Evolutionary conservation across 2,113 vertebrate species (phyloP).

Genomic region (Phainopepla nitens): DNA sequence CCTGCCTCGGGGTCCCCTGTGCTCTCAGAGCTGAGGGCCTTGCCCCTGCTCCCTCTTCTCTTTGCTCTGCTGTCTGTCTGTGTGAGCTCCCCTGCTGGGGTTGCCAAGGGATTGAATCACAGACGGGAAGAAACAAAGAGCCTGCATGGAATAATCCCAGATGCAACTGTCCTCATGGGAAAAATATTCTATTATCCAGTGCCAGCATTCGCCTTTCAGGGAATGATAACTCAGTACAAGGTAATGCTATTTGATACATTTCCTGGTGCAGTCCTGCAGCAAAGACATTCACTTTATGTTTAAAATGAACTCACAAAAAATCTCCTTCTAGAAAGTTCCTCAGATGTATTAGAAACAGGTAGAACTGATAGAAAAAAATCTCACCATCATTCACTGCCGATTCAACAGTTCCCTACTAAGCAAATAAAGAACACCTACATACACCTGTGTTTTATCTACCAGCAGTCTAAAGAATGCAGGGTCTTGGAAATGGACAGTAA

Average conservation of each 20-base stretch:
- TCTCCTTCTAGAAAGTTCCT: neutral
- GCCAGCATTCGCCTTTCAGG: conserved; percentile 9
- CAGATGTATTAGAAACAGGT: neutral
- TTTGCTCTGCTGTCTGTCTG: neutral
- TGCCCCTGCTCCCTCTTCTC: neutral
- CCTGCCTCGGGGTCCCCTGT: neutral
- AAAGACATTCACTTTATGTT: neutral
- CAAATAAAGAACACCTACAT: neutral
- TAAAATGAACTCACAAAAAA: neutral
- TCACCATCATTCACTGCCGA: neutral
- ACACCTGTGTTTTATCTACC: neutral
- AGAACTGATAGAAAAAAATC: neutral
- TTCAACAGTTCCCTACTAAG: neutral
- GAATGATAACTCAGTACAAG: neutral
- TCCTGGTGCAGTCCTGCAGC: neutral
- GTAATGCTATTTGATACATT: neutral
- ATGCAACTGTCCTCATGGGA: neutral
- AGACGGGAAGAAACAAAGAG: neutral
- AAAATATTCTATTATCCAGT: conserved; percentile 41
- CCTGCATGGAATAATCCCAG: conserved; percentile 24
- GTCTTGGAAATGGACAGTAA: neutral
- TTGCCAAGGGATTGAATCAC: neutral
- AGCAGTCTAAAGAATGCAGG: neutral
- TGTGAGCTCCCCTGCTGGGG: neutral
- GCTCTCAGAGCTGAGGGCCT: neutral